Conservation (phyloP, 2,113 vertebrate species). For the Pungitius pungitius region DNA sequence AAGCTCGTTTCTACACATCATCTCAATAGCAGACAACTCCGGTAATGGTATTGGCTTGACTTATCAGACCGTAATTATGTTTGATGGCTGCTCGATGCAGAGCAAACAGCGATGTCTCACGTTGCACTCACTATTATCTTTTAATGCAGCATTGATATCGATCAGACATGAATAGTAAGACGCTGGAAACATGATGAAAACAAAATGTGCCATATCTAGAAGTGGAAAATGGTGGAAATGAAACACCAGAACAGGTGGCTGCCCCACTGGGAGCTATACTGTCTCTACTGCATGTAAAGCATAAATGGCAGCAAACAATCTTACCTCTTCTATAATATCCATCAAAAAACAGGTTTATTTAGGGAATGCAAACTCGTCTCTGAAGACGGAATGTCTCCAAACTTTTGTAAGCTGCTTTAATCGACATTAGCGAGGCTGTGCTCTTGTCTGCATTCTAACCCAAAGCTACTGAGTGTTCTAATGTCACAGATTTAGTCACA, state of each 20-base stretch:
- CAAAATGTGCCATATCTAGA: slow-evolving; percentile 2
- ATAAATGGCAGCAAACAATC: slow-evolving; percentile 11
- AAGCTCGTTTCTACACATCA: slow-evolving; percentile 45
- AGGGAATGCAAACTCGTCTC: slow-evolving; percentile 40
- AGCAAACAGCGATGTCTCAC: slow-evolving; percentile 46
- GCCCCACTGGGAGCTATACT: not conserved
- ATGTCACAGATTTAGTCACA: slow-evolving; percentile 66
- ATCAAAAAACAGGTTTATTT: slow-evolving; percentile 14
- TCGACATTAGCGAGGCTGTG: slow-evolving; percentile 41
- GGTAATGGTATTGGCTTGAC: slow-evolving; percentile 57
- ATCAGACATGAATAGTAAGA: slow-evolving; percentile 1
- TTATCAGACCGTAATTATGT: slow-evolving; percentile 64
- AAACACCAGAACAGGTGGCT: slow-evolving; percentile 29
- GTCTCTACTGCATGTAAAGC: slow-evolving; percentile 9
- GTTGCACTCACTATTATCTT: slow-evolving; percentile 32
- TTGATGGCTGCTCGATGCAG: slow-evolving; percentile 47
- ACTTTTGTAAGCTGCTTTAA: slow-evolving; percentile 38
- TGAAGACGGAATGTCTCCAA: slow-evolving; percentile 40
- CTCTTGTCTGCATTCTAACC: slow-evolving; percentile 52
- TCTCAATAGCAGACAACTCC: slow-evolving; percentile 39
- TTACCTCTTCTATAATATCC: slow-evolving; percentile 27
- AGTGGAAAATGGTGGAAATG: not conserved
- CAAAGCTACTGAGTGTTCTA: slow-evolving; percentile 54
- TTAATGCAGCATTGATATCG: slow-evolving; percentile 41
- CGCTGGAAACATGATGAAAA: not conserved